Conservation (phyloP, 2,888 invertebrate species). For the Patella caerulea region DNA sequence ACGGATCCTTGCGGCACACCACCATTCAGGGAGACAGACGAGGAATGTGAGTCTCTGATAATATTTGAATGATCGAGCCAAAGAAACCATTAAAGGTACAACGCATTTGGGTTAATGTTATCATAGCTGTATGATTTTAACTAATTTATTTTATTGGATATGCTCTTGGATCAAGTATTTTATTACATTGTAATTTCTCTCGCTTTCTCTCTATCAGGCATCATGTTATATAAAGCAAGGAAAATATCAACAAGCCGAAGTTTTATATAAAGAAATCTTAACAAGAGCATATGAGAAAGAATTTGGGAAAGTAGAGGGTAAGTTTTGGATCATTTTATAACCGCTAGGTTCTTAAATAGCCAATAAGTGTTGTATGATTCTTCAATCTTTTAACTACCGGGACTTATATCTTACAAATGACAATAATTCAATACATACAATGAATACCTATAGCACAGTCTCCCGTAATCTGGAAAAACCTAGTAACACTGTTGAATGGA, state of each 20-base stretch:
- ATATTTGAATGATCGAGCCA: too few species aligned
- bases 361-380: not conserved
- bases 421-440: too few species aligned
- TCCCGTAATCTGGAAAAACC: too few species aligned
- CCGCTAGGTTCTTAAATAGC: not conserved
- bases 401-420: too few species aligned
- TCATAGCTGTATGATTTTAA: not conserved
- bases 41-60: too few species aligned
- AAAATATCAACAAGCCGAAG: conserved; percentile 99
- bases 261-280: conserved; percentile 94
- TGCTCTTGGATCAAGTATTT: not conserved
- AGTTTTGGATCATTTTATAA: conserved; percentile 64
- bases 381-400: not conserved
- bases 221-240: conserved; percentile 97
- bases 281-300: conserved; percentile 98
- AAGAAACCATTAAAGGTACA: too few species aligned
- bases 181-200: not conserved
- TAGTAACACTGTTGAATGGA: too few species aligned
- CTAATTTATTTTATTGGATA: too few species aligned
- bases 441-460: not conserved
- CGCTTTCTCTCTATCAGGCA: conserved; percentile 74
- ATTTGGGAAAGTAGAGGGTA: conserved; percentile 96
- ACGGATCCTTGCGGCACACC: too few species aligned
- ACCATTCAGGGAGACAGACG: too few species aligned
- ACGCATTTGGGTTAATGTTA: not conserved